Evolutionary conservation across 2,113 vertebrate genomes (phyloP), one percentile per base, ranked within the genome.

Genomic region (Hippoglossus stenolepis): DNA sequence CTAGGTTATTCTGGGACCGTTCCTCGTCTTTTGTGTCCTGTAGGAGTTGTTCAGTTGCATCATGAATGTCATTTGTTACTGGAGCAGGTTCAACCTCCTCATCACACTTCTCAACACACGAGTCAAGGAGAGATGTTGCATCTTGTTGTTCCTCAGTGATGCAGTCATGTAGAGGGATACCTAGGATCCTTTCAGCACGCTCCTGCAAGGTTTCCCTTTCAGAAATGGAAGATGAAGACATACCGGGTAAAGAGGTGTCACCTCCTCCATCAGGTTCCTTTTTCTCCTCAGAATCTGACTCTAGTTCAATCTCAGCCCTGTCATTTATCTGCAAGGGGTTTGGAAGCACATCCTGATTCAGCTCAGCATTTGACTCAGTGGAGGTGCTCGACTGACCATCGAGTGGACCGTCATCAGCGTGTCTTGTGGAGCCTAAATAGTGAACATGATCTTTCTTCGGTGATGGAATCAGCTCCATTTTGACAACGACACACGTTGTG

Each of bases 401-500:
- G 23, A 14, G 11, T 1, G 65, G 66, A 83, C 60, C 69, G 15
- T 81, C 45, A 51, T 81, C 78, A 38, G 26, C 15, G 0, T 83
- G 12, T 51, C 63, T 17, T 17, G 59, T 21, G 40, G 83, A 68
- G 68, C 31, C 70, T 9, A 92, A 58, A 78, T 92, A 92, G 40
- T 89, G 92, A 56, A 96, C 93, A 5, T 92, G 95, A 69, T 95
- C 94, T 49, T 92, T 93, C 73, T 90, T 91, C 0, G 95, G 95
- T 2, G 94, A 91, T 4, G 92, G 89, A 9, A 97, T 93, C 12
- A 95, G 93, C 79, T 97, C 95, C 17, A 96, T 95, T 21, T 93
- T 93, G 20, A 97, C 96, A 21, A 96, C 93, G 73, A 97, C 96
- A 8, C 96, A 93, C n/a, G 95, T 96, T 75, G 96, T 95, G 61